Percentiles rank a stretch among this genome's conserved stretches.
Conservation (phyloP, 2,797 vertebrate genomes). For the Hydrolagus colliei region DNA sequence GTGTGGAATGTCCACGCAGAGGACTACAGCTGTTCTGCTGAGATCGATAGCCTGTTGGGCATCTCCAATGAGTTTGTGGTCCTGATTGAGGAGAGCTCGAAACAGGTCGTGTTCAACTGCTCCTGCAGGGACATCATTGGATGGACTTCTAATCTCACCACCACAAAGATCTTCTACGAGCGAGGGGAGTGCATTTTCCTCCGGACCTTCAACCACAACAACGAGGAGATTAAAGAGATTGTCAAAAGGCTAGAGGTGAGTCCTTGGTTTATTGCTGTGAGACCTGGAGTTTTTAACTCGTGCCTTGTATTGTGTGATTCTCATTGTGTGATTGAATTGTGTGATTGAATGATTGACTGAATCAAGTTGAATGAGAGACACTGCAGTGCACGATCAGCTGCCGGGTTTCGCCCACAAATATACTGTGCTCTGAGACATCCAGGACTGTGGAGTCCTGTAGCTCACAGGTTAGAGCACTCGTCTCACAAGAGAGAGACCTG, state of each 20-base stretch:
- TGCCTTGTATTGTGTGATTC: not conserved
- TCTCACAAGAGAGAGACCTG: no score
- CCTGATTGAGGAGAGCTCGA: constrained; percentile 83
- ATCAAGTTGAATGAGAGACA: no score
- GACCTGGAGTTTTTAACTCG: not conserved
- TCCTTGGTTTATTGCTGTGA: constrained; percentile 27
- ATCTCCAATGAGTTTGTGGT: constrained; percentile 88
- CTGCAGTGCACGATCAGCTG: no score
- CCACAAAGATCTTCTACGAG: constrained; percentile 91
- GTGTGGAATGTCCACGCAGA: constrained; percentile 84
- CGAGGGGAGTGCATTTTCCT: constrained; percentile 85
- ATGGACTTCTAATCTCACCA: constrained; percentile 84
- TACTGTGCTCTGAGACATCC: no score
- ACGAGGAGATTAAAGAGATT: constrained; percentile 89
- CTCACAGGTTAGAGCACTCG: no score
- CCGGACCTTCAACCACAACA: constrained; percentile 80
- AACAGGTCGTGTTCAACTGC: constrained; percentile 85
- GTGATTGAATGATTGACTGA: not conserved
- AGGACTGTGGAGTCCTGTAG: no score
- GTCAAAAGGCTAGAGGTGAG: constrained; percentile 91
- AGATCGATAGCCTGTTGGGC: constrained; percentile 81
- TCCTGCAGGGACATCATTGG: constrained; percentile 89
- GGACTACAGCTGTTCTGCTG: constrained; percentile 80
- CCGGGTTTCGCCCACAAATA: no score
- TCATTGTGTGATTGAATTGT: not conserved